Evolutionary conservation across 2,888 invertebrate genomes (phyloP).

Genomic region (Archaeoteleia sp.): DNA sequence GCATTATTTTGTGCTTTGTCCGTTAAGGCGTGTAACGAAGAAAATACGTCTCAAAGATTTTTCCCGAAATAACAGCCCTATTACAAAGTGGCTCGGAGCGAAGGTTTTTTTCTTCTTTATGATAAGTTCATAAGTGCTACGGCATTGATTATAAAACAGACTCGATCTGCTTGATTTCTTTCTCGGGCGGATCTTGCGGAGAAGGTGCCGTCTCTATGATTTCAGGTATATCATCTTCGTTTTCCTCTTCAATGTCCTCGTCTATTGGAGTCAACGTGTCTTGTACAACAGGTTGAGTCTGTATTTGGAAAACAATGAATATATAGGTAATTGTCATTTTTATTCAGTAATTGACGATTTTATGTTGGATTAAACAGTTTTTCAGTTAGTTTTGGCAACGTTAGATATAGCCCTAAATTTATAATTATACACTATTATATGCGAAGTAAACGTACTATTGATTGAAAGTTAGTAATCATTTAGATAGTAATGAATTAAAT

Average conservation of each 20-base stretch:
- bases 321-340: too few relatives aligned
- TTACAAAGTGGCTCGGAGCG: slow-evolving; percentile 72
- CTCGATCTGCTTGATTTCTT: slow-evolving; percentile 83
- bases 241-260: slow-evolving; percentile 82
- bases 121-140: slow-evolving; percentile 35
- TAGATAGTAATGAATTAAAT: too few relatives aligned
- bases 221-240: slow-evolving; percentile 84
- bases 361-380: too few relatives aligned
- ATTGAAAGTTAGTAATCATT: too few relatives aligned
- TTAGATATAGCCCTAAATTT: slow-evolving; percentile 2
- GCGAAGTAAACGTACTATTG: too few relatives aligned
- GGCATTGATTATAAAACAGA: slow-evolving; percentile 80
- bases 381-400: too few relatives aligned
- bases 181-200: slow-evolving; percentile 70
- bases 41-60: slow-evolving; percentile 47
- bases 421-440: too few relatives aligned
- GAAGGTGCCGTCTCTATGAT: slow-evolving; percentile 86
- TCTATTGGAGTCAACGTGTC: slow-evolving; percentile 89
- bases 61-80: slow-evolving; percentile 64
- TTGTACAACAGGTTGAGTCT: slow-evolving; percentile 79
- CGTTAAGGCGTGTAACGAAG: slow-evolving; percentile 60
- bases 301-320: too few relatives aligned
- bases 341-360: too few relatives aligned
- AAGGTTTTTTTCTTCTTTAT: slow-evolving; percentile 58
- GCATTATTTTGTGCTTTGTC: slow-evolving; percentile 63